A percentile compares a stretch with the other conserved stretches of the same genome.
Evolutionary conservation across 2,797 vertebrate genomes (phyloP).

Genomic region (Hyperoplus immaculatus): DNA sequence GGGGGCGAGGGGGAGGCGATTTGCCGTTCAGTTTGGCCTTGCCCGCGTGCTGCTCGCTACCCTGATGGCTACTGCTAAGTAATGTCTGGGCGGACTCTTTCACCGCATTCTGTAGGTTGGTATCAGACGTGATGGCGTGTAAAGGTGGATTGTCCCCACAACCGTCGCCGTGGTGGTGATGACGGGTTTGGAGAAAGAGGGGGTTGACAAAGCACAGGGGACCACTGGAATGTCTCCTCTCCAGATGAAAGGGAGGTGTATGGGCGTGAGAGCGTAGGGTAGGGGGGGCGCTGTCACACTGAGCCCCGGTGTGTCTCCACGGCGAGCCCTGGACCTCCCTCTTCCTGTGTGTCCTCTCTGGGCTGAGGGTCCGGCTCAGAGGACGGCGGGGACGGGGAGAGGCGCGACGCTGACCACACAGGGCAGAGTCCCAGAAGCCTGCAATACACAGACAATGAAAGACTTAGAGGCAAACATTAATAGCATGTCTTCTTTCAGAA

Average conservation of each 20-base stretch:
- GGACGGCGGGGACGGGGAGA: constrained; percentile 64
- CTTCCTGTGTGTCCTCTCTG: constrained; percentile 77
- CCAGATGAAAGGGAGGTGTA: constrained; percentile 82
- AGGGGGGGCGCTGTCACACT: constrained; percentile 87
- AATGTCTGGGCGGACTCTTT: neutral
- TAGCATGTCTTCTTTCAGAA: no score
- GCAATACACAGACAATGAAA: constrained; percentile 60
- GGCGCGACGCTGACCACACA: constrained; percentile 81
- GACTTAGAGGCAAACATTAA: constrained; percentile 42
- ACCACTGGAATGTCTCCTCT: constrained; percentile 90
- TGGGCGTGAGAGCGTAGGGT: constrained; percentile 85
- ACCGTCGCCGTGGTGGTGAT: constrained; percentile 59
- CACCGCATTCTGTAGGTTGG: constrained; percentile 23
- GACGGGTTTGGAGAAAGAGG: constrained; percentile 93
- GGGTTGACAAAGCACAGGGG: constrained; percentile 96
- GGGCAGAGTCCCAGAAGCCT: constrained; percentile 95
- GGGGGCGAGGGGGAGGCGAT: constrained; percentile 90
- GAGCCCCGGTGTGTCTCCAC: constrained; percentile 43
- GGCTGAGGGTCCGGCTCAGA: constrained; percentile 80
- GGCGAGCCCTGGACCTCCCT: constrained; percentile 48
- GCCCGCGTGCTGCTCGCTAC: neutral
- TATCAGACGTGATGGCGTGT: constrained; percentile 2
- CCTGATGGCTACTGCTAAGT: constrained; percentile 3
- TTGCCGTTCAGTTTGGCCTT: constrained; percentile 58
- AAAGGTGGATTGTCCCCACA: neutral